phyloP scores from a whole-genome alignment of 2,888 invertebrate genomes.

The Apamea monoglypha region DNA sequence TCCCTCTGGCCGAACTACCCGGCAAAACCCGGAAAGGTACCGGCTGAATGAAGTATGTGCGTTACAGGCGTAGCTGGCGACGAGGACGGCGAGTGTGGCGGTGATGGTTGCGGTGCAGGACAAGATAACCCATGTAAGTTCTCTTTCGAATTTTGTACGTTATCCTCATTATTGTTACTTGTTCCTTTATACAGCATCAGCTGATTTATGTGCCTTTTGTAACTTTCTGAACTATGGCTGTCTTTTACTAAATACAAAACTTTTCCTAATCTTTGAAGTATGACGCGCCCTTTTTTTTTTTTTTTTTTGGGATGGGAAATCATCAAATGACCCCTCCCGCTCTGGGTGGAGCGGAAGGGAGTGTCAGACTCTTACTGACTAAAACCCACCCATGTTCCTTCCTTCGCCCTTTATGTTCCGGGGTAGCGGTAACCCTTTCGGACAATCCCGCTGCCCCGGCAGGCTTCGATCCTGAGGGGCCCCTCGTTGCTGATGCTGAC shows the following conservation, averaged over 20 bases:
- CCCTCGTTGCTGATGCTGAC: too few relatives aligned
- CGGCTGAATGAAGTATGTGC: not conserved
- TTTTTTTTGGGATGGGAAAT: too few relatives aligned
- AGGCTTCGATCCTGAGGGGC: too few relatives aligned
- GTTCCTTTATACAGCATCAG: conserved; percentile 16
- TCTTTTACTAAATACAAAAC: not conserved
- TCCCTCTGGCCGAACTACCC: not conserved
- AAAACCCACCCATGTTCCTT: too few relatives aligned
- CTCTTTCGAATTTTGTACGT: not conserved
- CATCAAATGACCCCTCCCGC: too few relatives aligned
- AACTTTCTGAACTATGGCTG: not conserved
- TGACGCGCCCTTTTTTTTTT: too few relatives aligned
- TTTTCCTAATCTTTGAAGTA: conserved; percentile 1
- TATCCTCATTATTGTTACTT: not conserved
- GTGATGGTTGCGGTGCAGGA: not conserved
- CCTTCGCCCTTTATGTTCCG: too few relatives aligned
- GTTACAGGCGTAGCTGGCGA: not conserved
- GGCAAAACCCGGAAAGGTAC: not conserved
- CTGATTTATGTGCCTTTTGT: conserved; percentile 10
- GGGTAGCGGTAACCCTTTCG: too few relatives aligned
- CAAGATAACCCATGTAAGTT: not conserved
- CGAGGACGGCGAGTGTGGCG: not conserved
- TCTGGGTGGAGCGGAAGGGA: too few relatives aligned
- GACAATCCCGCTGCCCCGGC: too few relatives aligned
- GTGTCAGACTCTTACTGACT: too few relatives aligned